Base-by-base conservation (phyloP, 2,888 invertebrate genomes). In the Orchestes rusci region DNA sequence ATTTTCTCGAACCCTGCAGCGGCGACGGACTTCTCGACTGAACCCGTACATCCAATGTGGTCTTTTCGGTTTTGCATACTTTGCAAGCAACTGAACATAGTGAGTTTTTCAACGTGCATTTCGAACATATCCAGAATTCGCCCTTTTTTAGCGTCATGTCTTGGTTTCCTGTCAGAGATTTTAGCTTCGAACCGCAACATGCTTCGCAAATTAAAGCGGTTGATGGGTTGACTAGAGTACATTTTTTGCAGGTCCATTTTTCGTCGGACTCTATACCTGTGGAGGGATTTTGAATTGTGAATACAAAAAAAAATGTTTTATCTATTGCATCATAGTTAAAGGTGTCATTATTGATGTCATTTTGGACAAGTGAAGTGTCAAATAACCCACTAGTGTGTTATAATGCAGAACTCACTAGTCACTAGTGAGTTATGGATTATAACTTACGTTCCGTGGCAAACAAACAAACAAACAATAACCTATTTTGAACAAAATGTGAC, bases 191-290 rank as follows among this genome's bases (percentile, higher is more conserved):
- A n/a, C 87, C 87, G 29, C 87, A 87, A 65, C 94, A 94, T 0
- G 88, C 90, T 8, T 84, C 83, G 65, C 94, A 94, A 0, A 82
- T 81, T 47, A 77, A 73, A 0, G 80, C 77, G 16, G 75, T 70
- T 0, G 75, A 72, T 13, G 82, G 78, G 68, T 94, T 94, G 16
- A 89, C 76, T 45, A 92, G 71, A 2, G 93, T 93, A 64, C 94
- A 94, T 56, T 89, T 86, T 51, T 79, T 77, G 65, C 93, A 94
- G 10, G 86, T 79, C 93, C 93, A 94, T 48, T 78, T 72, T 52
- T 69, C 69, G 18, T 67, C 67, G 7, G 40, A 35, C 7, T 48
- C 51, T 4, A 51, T 36, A 40, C 51, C 56, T 56, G 28, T 15
- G 20, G 10, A 8, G 10, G 4, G 8, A 27, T 16, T 20, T 36